Evolutionary conservation across 92 coral and sea anemone genomes (phyloP), one percentile per base, ranked within the genome.

Genomic region (Zoanthus sociatus): DNA sequence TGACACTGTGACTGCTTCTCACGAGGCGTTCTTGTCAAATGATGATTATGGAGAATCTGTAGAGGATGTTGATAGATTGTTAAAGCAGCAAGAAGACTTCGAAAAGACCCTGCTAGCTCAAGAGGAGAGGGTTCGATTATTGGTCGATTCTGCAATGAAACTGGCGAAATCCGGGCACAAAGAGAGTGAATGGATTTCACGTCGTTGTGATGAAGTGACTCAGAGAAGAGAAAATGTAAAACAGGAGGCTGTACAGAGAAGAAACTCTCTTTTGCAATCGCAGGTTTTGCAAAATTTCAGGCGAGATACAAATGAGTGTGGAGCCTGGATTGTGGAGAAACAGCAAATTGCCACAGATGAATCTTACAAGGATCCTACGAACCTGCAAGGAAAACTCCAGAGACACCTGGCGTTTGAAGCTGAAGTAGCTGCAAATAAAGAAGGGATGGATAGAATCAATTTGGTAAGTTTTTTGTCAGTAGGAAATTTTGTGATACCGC

Each of bases 361-460:
- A 74, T 93, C 97, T 32, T 95, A 88, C 84, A 90, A 93, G 88
- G 99, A 95, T 78, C 92, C 94, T 68, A 91, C 92, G 20, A 96
- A 96, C 77, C 79, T 95, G 9, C 92, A 89, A 83, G 90, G 98
- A 69, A 96, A 95, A 71, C 90, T 96, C 2, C 94, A 95, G 82
- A 92, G 98, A 89, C 99, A 96, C 82, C 94, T 95, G 84, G 99
- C 99, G 8, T 96, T 96, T 68, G 99, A 96, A 72, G 99, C 99
- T 71, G 99, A 96, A 81, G 91, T 96, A 5, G 86, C 95, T 20
- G 98, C 99, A n/a, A 96, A 93, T 88, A 91, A 95, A 66, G 95
- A 88, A 79, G 99, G 98, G 47, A 90, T 95, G 63, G 91, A 93
- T 74, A 87, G 97, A 33, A 91, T 96, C 2, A 92, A 90, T 33